A percentile compares a stretch with the other conserved stretches of the same genome.
Conservation (phyloP, 2,113 vertebrate species). For the Pitta sordida region DNA sequence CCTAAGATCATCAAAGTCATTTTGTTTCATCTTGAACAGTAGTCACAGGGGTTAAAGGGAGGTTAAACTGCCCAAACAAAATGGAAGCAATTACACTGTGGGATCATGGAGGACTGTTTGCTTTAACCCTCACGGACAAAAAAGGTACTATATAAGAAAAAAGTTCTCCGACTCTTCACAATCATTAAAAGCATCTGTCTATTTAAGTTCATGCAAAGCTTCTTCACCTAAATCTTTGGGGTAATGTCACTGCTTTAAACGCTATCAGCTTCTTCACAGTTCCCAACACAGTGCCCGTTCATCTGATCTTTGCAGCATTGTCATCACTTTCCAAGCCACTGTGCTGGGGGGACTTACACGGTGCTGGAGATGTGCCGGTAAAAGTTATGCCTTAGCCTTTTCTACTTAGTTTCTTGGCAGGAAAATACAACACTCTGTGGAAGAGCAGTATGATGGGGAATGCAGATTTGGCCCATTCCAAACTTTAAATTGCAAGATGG, state of each 20-base stretch:
- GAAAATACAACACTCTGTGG: background rate
- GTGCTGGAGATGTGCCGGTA: background rate
- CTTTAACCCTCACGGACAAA: conserved; percentile 43
- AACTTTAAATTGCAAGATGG: background rate
- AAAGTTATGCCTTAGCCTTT: background rate
- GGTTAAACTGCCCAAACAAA: conserved; percentile 78
- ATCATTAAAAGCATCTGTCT: background rate
- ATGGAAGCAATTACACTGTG: conserved; percentile 76
- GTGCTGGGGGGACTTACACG: background rate
- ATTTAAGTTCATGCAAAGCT: background rate
- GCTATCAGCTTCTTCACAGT: background rate
- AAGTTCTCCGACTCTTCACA: background rate
- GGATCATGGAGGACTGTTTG: conserved; percentile 45
- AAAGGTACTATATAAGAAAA: conserved; percentile 11
- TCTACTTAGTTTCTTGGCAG: conserved; percentile 1
- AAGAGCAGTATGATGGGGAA: conserved; percentile 1
- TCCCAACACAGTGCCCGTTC: background rate
- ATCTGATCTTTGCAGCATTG: background rate
- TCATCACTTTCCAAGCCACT: background rate
- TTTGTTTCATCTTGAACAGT: conserved; percentile 71
- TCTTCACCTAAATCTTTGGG: conserved; percentile 4
- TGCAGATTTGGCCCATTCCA: background rate
- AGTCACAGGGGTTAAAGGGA: conserved; percentile 73
- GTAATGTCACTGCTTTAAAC: background rate
- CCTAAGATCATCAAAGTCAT: conserved; percentile 67